Evolutionary conservation across 2,797 vertebrate species (phyloP), one percentile per base, ranked within the genome.

Genomic region (Premnoplex brunnescens): DNA sequence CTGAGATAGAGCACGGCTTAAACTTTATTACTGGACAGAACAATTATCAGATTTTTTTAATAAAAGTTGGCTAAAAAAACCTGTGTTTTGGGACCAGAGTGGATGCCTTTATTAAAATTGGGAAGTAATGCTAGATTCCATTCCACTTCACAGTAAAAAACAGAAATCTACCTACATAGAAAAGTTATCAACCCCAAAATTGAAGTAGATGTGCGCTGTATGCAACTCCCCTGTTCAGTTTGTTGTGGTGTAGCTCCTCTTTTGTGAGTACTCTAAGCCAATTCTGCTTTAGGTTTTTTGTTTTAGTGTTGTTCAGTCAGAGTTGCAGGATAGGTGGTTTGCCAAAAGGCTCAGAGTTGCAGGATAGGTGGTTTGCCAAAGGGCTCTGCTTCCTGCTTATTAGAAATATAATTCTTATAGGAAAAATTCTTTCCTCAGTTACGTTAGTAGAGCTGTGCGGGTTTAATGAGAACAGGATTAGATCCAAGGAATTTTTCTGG

Each of bases 401-500:
- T 73, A 81, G 73, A 88, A 94, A 93, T 78, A 27, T 59, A 91
- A 95, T 93, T 92, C 92, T 89, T 78, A 85, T 6, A 81, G 74
- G 76, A 93, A 91, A 82, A 95, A 91, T 86, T 92, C 39, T 83
- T 92, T 89, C 66, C 76, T 86, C 1, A 1, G 44, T 81, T 90
- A 91, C 3, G 2, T 78, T 81, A 94, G 37, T 12, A 69, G 69
- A 39, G 36, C 59, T 88, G 87, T 46, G 55, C 0, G 1, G 39
- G 39, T 88, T 94, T 95, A 93, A 95, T 88, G 41, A 96, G 88
- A 94, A 76, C 48, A 93, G 67, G 56, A 94, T 55, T 86, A 73
- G 44, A 84, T 94, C 87, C 93, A 96, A 93, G 73, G 88, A 96
- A 94, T 92, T 88, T 89, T 75, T 93, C 87, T 92, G 85, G 91